Base-by-base conservation (phyloP, 2,888 invertebrate genomes). In the Deilephila elpenor region DNA sequence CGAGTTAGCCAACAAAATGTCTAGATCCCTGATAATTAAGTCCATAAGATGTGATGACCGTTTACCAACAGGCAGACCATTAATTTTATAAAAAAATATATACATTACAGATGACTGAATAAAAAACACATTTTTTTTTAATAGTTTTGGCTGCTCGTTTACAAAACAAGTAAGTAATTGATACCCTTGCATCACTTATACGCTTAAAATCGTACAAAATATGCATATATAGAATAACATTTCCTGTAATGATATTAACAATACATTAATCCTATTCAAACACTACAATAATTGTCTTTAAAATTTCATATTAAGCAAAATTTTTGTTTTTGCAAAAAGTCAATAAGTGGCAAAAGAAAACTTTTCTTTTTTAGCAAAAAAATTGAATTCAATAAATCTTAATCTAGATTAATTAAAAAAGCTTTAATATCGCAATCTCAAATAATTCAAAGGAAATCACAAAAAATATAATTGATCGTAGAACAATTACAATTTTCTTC, bases 131-230 rank as follows among this genome's bases (percentile, higher is more conserved):
- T 25, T 1, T 25, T 25, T 44, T 14, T 14, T n/a, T n/a, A n/a
- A 56, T 14, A 19, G n/a, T 37, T n/a, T 19, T 20, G 34, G n/a
- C 37, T 5, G 64, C 64, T 37, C 61, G 1, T 61, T 61, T 34
- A 61, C 32, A 61, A 61, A 62, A 62, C 32, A 32, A 37, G 74
- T 74, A 84, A 78, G 14, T 77, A 71, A 79, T 79, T 79, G 73
- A 75, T 76, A 77, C 79, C 81, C 82, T 82, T 78, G 76, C 82
- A 85, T 82, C 83, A 84, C 82, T 77, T 83, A 89, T 90, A 89
- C 90, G 90, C 91, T 91, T 91, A 88, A 79, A 85, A 83, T 84
- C 85, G 90, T 91, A 90, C 89, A 90, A 90, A 88, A 82, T 84
- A 86, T 83, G 59, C 71, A 59, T 71, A 56, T 71, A 44, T 70